Evolutionary conservation across 2,113 vertebrate species (phyloP).

Genomic region (Cyanistes caeruleus): DNA sequence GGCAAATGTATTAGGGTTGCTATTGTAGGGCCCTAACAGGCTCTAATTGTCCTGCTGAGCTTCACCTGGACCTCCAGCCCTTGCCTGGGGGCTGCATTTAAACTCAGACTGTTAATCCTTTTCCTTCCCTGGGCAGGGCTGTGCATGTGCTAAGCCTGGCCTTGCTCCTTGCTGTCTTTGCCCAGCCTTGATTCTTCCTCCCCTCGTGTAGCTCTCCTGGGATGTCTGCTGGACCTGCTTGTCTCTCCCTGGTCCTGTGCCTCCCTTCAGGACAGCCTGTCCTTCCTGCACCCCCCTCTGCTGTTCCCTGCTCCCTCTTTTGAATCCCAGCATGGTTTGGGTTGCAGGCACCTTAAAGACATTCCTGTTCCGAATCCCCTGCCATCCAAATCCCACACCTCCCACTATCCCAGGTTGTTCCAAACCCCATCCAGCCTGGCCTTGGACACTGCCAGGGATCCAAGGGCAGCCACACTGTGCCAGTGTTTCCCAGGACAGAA

Average conservation of each 20-base stretch:
- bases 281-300: background rate
- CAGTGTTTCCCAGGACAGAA: background rate
- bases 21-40: background rate
- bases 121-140: too few relatives aligned
- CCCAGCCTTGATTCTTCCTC: background rate
- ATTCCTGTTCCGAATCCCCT: background rate
- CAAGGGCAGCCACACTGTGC: background rate
- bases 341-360: background rate
- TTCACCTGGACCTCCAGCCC: background rate
- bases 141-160: background rate
- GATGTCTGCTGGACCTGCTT: background rate
- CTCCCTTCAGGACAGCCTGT: background rate
- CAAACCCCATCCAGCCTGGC: fast-evolving
- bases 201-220: fast-evolving
- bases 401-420: fast-evolving
- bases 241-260: background rate
- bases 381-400: background rate
- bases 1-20: background rate
- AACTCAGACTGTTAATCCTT: fast-evolving
- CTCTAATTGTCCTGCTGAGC: background rate
- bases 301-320: background rate
- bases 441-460: background rate
- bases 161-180: background rate
- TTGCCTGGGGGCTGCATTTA: background rate
- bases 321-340: background rate